Evolutionary conservation across 1,140 invertebrate genomes (phyloP), one percentile per base, ranked within the genome.

Genomic region (Drosophila dunni): DNA sequence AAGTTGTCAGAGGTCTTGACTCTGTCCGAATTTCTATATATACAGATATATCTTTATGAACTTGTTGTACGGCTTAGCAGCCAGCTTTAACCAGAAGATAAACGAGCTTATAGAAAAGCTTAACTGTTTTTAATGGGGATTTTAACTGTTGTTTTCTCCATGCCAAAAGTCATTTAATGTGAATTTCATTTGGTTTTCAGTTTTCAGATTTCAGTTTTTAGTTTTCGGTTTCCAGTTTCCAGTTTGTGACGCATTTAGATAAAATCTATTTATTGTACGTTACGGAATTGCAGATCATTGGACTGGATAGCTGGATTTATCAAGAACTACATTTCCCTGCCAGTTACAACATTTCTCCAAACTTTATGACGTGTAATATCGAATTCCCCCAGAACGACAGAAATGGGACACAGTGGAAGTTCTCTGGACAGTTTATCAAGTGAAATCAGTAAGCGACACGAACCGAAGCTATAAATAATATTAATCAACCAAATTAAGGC

Each of bases 391-490:
- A n/a, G 40, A 42, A 11, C 29, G 56, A 63, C 65, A 46, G 45
- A 82, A 84, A 79, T 83, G 62, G 81, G 76, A 20, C 81, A 85
- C 10, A 61, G 72, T 48, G 81, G 68, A 72, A 81, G 64, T 38
- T 46, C 53, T 45, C 36, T 60, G 40, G 56, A 60, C 57, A 71
- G 62, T 51, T 40, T 53, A 86, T 86, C 76, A 78, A 81, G 71
- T 86, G 75, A 73, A 64, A 53, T 65, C 64, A 36, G 40, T 7
- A 9, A 38, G 48, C 29, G 38, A 84, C 74, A 74, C 73, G 67
- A 53, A 44, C 50, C 44, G 44, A 8, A 53, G 68, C 81, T 80
- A 88, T 83, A 86, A 88, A 86, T 82, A 79, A 82, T 79, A 76
- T 67, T 44, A 72, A 81, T 86, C 79, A 76, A 82, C 53, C 20